Evolutionary conservation across 2,113 vertebrate genomes (phyloP).

Genomic region (Pterocles burchelli): DNA sequence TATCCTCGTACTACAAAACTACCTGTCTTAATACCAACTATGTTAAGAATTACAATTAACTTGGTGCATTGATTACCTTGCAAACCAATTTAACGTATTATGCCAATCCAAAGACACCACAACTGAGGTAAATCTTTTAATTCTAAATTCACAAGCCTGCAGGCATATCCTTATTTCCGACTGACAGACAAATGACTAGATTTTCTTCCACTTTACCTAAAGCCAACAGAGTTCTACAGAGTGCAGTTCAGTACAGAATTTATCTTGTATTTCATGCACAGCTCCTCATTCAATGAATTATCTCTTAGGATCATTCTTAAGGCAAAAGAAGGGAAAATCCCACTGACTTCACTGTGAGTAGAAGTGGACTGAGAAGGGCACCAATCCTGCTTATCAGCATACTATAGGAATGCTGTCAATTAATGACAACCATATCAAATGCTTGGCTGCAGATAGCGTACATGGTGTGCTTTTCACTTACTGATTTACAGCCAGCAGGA

Average conservation of each 20-base stretch:
- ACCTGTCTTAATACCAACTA: background rate
- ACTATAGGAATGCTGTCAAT: conserved; percentile 28
- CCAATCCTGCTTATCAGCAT: background rate
- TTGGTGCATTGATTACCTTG: background rate
- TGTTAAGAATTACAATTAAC: no score
- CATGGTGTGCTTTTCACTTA: background rate
- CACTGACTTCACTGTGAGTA: background rate
- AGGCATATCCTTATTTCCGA: background rate
- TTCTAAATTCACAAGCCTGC: background rate
- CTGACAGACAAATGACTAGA: background rate
- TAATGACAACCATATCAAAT: conserved; percentile 27
- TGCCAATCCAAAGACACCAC: background rate
- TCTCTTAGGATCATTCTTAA: background rate
- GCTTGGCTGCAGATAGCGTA: background rate
- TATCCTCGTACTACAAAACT: background rate
- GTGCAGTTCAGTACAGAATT: background rate
- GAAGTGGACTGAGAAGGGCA: background rate
- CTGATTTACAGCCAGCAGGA: conserved; percentile 18
- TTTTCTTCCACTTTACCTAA: background rate
- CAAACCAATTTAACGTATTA: background rate
- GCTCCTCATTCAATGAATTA: background rate
- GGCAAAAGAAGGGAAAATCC: background rate
- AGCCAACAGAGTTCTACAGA: background rate
- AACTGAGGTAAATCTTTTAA: background rate
- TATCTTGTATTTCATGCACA: background rate